A percentile compares a stretch with the other conserved stretches of the same genome.
Evolutionary conservation across 2,888 invertebrate genomes (phyloP).

Genomic region (Chymomyza amoena): DNA sequence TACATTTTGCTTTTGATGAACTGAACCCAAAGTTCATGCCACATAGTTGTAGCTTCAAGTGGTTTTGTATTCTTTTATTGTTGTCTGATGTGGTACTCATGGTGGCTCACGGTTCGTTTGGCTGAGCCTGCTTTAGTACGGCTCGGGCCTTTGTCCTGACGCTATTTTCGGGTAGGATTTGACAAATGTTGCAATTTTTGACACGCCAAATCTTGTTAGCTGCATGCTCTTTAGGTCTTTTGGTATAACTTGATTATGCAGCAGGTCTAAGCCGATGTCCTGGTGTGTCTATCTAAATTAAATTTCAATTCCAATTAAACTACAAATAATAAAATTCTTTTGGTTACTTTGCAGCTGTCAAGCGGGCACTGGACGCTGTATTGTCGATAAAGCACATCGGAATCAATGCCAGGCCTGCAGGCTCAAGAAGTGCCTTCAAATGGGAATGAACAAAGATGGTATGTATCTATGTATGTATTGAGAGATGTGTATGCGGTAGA

Average conservation of each 20-base stretch:
- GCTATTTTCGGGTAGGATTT: slow-evolving; percentile 29
- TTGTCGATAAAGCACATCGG: slow-evolving; percentile 98
- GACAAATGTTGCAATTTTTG: slow-evolving; percentile 73
- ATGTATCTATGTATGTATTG: slow-evolving; percentile 77
- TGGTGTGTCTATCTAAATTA: background rate
- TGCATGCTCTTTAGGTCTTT: slow-evolving; percentile 1
- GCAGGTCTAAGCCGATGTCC: background rate
- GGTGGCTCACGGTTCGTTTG: slow-evolving; percentile 36
- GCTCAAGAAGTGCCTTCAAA: slow-evolving; percentile 97
- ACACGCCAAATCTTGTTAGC: slow-evolving; percentile 54
- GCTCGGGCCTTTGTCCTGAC: background rate
- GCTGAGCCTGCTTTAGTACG: slow-evolving; percentile 15
- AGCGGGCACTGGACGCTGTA: slow-evolving; percentile 97
- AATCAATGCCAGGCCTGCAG: slow-evolving; percentile 99
- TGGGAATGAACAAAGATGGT: slow-evolving; percentile 99
- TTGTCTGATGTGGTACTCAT: slow-evolving; percentile 16
- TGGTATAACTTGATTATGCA: slow-evolving; percentile 54
- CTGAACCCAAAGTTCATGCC: slow-evolving; percentile 45
- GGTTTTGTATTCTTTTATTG: slow-evolving; percentile 34
- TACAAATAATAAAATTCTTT: slow-evolving; percentile 12
- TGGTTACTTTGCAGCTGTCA: slow-evolving; percentile 88
- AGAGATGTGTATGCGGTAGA: too few relatives aligned
- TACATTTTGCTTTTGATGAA: slow-evolving; percentile 43
- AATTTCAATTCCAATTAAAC: slow-evolving; percentile 42
- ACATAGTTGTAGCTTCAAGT: slow-evolving; percentile 31